phyloP scores from a whole-genome alignment of 2,888 invertebrate genomes.

The Netelia melanura region DNA sequence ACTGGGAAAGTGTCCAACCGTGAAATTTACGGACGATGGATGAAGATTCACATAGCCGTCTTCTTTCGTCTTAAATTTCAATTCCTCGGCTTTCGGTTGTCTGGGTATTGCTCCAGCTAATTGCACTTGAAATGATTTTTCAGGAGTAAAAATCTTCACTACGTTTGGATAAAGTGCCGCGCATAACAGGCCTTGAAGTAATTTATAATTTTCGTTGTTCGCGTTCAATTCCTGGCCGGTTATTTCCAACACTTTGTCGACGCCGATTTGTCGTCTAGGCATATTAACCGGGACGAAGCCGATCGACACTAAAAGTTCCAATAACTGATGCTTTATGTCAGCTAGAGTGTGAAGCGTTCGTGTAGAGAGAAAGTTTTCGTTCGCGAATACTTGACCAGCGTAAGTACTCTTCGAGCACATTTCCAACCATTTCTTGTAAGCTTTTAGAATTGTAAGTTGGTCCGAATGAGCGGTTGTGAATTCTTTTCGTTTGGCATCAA shows the following conservation, averaged over 20 bases:
- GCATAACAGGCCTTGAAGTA: constrained; percentile 94
- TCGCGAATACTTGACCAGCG: constrained; percentile 92
- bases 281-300: constrained; percentile 91
- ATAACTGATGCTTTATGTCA: constrained; percentile 93
- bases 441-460: constrained; percentile 94
- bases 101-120: constrained; percentile 91
- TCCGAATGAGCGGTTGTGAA: constrained; percentile 94
- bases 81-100: constrained; percentile 89
- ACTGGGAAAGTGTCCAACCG: constrained; percentile 88
- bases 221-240: constrained; percentile 90
- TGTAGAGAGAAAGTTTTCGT: constrained; percentile 93
- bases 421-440: constrained; percentile 95
- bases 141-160: constrained; percentile 93
- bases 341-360: constrained; percentile 93
- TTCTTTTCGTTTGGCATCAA: constrained; percentile 90
- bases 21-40: constrained; percentile 91
- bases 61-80: constrained; percentile 90
- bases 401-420: constrained; percentile 88
- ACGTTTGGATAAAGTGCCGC: constrained; percentile 97
- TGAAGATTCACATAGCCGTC: constrained; percentile 91
- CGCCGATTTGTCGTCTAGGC: constrained; percentile 86
- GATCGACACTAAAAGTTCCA: constrained; percentile 91
- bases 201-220: constrained; percentile 90
- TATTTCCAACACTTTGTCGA: constrained; percentile 89
- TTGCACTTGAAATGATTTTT: constrained; percentile 91